Evolutionary conservation across 2,113 vertebrate species (phyloP).

Genomic region (Scortum barcoo): DNA sequence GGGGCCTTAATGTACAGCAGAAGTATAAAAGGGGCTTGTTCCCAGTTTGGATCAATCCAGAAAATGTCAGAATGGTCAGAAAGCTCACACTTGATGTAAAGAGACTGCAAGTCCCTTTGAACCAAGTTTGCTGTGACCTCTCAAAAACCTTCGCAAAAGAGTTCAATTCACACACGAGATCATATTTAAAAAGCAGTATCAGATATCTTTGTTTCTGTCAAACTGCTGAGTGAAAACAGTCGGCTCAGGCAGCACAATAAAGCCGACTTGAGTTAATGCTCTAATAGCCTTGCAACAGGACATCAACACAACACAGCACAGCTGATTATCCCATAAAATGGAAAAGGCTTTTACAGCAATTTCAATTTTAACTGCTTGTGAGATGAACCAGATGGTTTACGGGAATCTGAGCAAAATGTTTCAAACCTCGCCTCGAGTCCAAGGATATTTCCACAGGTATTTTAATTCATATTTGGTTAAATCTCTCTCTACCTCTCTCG

Average conservation of each 20-base stretch:
- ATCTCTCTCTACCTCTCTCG: not conserved
- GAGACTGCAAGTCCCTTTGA: not conserved
- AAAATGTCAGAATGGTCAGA: slow-evolving; percentile 7
- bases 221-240: not conserved
- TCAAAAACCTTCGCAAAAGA: not conserved
- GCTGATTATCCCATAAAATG: slow-evolving; percentile 53
- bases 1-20: slow-evolving; percentile 51
- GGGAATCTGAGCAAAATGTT: slow-evolving; percentile 24
- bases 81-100: not conserved
- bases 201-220: not conserved
- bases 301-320: slow-evolving; percentile 29
- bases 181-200: not conserved
- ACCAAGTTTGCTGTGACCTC: not conserved
- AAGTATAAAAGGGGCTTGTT: slow-evolving; percentile 54
- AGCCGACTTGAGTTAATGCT: slow-evolving; percentile 44
- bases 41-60: not conserved
- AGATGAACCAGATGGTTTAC: slow-evolving; percentile 67
- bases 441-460: slow-evolving; percentile 18
- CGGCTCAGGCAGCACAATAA: not conserved
- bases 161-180: not conserved
- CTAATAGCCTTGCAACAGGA: slow-evolving; percentile 30
- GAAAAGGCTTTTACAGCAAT: slow-evolving; percentile 60
- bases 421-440: slow-evolving; percentile 23
- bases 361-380: slow-evolving; percentile 50
- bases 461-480: slow-evolving; percentile 31